Base-by-base conservation (phyloP, 1,140 invertebrate genomes). In the Arion vulgaris region DNA sequence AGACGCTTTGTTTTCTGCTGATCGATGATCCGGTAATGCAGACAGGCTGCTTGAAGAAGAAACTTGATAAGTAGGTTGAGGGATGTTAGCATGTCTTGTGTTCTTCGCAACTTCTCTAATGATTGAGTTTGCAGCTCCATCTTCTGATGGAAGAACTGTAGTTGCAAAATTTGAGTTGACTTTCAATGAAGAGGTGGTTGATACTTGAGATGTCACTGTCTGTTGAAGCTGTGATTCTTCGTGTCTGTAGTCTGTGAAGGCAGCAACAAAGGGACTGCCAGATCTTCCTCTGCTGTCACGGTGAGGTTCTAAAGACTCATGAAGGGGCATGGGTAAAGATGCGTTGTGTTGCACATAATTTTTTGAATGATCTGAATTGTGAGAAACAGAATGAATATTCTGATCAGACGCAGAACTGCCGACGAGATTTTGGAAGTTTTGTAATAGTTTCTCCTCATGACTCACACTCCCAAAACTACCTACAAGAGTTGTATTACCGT, bases 201-300 rank as follows among this genome's bases (percentile, higher is more conserved):
- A 32, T 32, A 66, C 62, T 34, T 28, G n/a, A 32, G 28, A 28
- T 32, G 62, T n/a, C 11, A 23, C 32, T 66, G 62, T 15, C 62
- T 32, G 5, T 66, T 9, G 17, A 7, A 17, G 28, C n/a, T 32
- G n/a, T 32, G 28, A 32, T 66, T 66, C 62, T 23, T 66, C 62
- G 28, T 66, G 62, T 32, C 28, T 66, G n/a, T 66, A 7, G 17
- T 66, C 62, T 66, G 62, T 66, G n/a, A 66, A 66, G 62, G 62
- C 62, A 32, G 62, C n/a, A 66, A 66, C 62, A 66, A 66, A 66
- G 2, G 62, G 62, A 66, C 62, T 66, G 32, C 62, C 62, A 66
- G 62, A 66, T 11, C 62, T 2, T 28, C 11, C 62, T 62, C 57
- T 62, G 26, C 11, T 23, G 26, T 62, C 57, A 62, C 26, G 26